Conservation (phyloP, 2,888 invertebrate genomes). For the Neocrepidodera transversa region DNA sequence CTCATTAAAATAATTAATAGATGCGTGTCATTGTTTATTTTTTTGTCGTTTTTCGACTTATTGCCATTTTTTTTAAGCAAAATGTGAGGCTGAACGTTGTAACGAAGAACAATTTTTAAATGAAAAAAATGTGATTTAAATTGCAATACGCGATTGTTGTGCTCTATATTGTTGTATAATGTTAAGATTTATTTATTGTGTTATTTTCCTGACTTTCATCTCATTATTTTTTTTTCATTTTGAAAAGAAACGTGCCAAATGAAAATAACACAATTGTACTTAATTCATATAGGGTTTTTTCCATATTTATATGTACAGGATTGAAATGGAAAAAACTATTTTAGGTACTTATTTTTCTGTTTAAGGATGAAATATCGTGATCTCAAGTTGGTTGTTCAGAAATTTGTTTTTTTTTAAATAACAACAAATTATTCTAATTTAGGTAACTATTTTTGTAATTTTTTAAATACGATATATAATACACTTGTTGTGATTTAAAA, state of each 20-base stretch:
- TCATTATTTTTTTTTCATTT: constrained; percentile 12
- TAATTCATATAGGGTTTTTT: constrained; percentile 19
- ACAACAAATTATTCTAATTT: constrained; percentile 17
- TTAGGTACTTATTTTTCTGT: constrained; percentile 18
- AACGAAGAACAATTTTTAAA: constrained; percentile 43
- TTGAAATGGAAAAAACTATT: too few species aligned
- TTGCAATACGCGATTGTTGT: constrained; percentile 58
- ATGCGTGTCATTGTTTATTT: constrained; percentile 19
- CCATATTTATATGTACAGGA: not conserved
- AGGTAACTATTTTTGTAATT: constrained; percentile 28
- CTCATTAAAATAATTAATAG: constrained; percentile 23
- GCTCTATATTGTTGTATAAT: constrained; percentile 42
- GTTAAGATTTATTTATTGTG: constrained; percentile 28
- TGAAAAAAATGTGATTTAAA: constrained; percentile 53
- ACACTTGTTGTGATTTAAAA: constrained; percentile 20
- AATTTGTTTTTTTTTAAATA: constrained; percentile 14
- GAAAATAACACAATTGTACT: constrained; percentile 44
- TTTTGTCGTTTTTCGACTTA: constrained; percentile 33
- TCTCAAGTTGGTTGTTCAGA: constrained; percentile 30
- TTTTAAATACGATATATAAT: constrained; percentile 23
- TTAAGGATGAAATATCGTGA: constrained; percentile 21
- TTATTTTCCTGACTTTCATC: constrained; percentile 27
- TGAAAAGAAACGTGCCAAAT: constrained; percentile 47
- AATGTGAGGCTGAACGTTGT: constrained; percentile 36
- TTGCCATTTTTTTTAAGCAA: constrained; percentile 46